phyloP scores from a whole-genome alignment of 2,113 vertebrate species.

The Saguinus imperator region DNA sequence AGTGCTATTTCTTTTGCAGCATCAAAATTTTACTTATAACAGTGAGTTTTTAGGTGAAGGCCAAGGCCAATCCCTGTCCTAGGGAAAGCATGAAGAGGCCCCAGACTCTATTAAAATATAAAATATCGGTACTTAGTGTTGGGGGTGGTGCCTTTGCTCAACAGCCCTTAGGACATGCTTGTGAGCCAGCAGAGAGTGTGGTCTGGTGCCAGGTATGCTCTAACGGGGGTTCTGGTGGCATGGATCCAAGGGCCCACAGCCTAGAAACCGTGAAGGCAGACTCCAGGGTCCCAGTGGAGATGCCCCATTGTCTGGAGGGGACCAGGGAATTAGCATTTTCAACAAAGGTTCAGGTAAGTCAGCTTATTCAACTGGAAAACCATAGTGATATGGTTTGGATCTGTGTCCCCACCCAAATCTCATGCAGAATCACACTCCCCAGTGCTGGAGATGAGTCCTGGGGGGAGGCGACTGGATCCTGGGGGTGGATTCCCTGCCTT shows the following conservation, averaged over 20 bases:
- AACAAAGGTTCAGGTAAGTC: neutral
- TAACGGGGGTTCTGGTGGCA: accelerated
- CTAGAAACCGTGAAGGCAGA: neutral
- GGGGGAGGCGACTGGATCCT: too few species aligned
- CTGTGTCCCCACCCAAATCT: too few species aligned
- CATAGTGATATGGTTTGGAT: too few species aligned
- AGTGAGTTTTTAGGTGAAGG: neutral
- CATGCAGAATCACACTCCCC: too few species aligned
- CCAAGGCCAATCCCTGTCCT: neutral
- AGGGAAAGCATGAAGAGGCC: neutral
- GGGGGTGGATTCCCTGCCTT: too few species aligned
- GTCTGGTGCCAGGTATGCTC: neutral
- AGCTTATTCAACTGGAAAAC: neutral
- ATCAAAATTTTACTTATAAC: too few species aligned
- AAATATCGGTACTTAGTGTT: neutral
- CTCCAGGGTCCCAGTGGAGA: neutral
- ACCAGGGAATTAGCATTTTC: neutral
- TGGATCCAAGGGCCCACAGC: neutral
- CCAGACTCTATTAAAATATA: neutral
- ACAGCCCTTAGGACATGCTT: too few species aligned
- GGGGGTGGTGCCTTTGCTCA: neutral
- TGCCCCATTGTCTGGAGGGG: accelerated
- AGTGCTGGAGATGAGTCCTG: too few species aligned
- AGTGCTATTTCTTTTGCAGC: too few species aligned
- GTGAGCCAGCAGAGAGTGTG: too few species aligned